Evolutionary conservation across 2,888 invertebrate species (phyloP).

Genomic region (Monopis laevigella): DNA sequence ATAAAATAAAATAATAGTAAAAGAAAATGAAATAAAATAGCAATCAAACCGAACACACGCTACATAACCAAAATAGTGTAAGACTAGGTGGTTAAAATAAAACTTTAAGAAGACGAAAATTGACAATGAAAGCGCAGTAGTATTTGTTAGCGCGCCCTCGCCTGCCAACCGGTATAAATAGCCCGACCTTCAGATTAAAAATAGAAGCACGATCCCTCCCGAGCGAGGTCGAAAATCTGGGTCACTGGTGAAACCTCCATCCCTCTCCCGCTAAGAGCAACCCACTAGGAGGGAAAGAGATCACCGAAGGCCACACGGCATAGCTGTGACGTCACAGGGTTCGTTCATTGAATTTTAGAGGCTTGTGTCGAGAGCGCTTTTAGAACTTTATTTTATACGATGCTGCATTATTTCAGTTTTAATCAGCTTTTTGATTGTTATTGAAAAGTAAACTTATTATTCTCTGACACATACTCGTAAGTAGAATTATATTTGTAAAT

Average conservation of each 20-base stretch:
- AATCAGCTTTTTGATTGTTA: background rate
- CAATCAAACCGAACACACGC: no score
- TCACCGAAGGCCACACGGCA: background rate
- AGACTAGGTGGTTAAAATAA: no score
- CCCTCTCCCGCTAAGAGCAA: conserved; percentile 33
- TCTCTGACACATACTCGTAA: no score
- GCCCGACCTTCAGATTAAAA: conserved; percentile 65
- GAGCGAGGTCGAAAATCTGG: conserved; percentile 61
- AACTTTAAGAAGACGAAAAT: no score
- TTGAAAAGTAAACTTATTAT: no score
- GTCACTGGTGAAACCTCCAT: conserved; percentile 37
- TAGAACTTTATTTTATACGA: no score
- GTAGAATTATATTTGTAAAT: no score
- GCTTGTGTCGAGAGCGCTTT: conserved; percentile 22
- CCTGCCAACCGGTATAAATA: conserved; percentile 52
- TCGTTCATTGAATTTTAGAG: conserved; percentile 61
- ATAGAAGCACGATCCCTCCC: conserved; percentile 58
- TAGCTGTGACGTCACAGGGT: conserved; percentile 45
- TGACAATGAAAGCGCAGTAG: conserved; percentile 21
- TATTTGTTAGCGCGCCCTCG: conserved; percentile 19
- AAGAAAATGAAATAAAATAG: no score
- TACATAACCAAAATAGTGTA: no score
- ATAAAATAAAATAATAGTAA: no score
- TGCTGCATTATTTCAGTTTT: background rate
- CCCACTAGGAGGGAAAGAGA: conserved; percentile 5